These are phyloP conservation scores for Chymomyza costata DNA, from an alignment of 1,140 invertebrate species.

Conservation along the genomic window DNA sequence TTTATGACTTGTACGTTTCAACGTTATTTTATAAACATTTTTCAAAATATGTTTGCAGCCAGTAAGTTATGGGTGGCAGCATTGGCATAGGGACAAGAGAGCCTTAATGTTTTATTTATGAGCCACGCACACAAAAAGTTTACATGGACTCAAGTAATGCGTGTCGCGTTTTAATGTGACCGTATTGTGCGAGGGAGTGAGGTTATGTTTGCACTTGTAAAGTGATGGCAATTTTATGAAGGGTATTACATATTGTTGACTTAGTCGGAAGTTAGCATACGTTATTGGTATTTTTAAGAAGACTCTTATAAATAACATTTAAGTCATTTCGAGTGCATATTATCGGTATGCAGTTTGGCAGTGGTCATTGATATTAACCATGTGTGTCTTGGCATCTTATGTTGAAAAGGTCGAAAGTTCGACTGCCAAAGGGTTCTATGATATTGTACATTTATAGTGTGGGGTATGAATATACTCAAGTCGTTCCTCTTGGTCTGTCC, in stretches of 20 bases:
- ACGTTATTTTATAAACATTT: constrained; percentile 72
- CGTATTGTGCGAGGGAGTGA: constrained; percentile 5
- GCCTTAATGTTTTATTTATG: constrained; percentile 71
- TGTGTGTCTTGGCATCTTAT: too few species aligned
- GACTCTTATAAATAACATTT: too few species aligned
- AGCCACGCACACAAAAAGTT: constrained; percentile 36
- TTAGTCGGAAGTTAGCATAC: constrained; percentile 5
- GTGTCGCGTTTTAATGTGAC: constrained; percentile 35
- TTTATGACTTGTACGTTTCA: constrained; percentile 70
- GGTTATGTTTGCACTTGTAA: background rate
- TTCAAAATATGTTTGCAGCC: constrained; percentile 56
- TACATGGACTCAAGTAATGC: constrained; percentile 30
- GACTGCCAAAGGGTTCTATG: too few species aligned
- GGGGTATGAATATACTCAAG: too few species aligned
- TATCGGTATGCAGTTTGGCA: too few species aligned
- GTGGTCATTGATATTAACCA: too few species aligned
- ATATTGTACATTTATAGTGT: constrained; percentile 5
- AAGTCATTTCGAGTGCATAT: too few species aligned
- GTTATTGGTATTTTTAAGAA: constrained; percentile 16
- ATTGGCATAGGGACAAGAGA: constrained; percentile 34
- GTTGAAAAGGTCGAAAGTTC: constrained; percentile 34
- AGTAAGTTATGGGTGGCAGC: constrained; percentile 4
- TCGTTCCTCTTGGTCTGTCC: constrained; percentile 8
- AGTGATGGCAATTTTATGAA: constrained; percentile 27
- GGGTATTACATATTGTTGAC: constrained; percentile 27